Base-by-base conservation (phyloP, 2,888 invertebrate genomes). In the Drosophila algonquin region DNA sequence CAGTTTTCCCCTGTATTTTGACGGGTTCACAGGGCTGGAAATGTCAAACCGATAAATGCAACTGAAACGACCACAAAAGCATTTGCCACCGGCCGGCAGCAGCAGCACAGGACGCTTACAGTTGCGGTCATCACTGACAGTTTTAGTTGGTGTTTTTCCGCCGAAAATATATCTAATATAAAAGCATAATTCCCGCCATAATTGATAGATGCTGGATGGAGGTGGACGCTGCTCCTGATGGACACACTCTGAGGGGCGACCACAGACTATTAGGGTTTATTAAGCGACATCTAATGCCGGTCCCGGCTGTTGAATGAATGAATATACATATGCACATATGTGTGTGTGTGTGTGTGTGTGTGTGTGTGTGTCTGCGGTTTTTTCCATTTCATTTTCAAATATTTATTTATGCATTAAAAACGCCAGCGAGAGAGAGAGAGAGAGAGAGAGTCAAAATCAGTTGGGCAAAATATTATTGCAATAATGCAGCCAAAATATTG, bases 191-290 rank as follows among this genome's bases (percentile, higher is more conserved):
- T 67, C 56, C 58, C 10, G 55, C 54, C 56, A 82, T 85, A 87
- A 87, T 81, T 82, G 67, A 82, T 80, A 70, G 60, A 63, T 82
- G 67, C 80, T 80, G 69, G 60, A 63, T 61, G 55, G 24, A 10
- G 47, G 44, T 50, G 44, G 46, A 52, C 30, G 2, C 24, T 59
- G 75, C 32, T 64, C 60, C 27, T 58, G 64, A 65, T 60, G 63
- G 69, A 63, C 59, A 70, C 54, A 70, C 54, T 27, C 54, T 44
- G 65, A 48, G 55, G 57, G 50, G 32, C 59, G 54, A 75, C 85
- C 89, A 57, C 85, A 84, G 65, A 73, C 84, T 87, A 89, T 89
- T 85, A 76, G 79, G 79, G 87, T 87, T 75, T 89, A 85, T 85
- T 89, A 84, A 76, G 80, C 82, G 69, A 75, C 57, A 78, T 76